Percentiles rank a stretch among this genome's conserved stretches.
Evolutionary conservation across 2,888 invertebrate genomes (phyloP).

Genomic region (Dinocampus coccinellae): DNA sequence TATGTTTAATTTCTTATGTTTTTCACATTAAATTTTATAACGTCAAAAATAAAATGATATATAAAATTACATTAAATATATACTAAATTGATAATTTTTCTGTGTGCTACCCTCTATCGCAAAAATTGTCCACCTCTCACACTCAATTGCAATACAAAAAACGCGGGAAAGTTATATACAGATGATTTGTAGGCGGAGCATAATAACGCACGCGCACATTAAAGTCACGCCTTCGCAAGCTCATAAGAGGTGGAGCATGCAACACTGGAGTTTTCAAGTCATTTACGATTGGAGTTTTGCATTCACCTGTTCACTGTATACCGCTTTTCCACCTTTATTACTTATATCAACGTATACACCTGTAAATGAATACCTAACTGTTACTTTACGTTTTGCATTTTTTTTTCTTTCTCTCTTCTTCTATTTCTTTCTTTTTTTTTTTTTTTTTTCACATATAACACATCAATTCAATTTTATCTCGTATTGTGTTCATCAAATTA

Average conservation of each 20-base stretch:
- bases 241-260: constrained; percentile 62
- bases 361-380: constrained; percentile 9
- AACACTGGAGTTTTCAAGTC: constrained; percentile 51
- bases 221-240: constrained; percentile 64
- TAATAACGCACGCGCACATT: constrained; percentile 62
- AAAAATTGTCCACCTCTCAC: constrained; percentile 19
- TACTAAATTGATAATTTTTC: no score
- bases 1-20: no score
- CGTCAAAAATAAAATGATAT: background rate
- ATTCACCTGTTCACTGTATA: constrained; percentile 55
- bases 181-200: constrained; percentile 53
- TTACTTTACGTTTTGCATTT: background rate
- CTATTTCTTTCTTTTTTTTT: no score
- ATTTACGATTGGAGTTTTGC: constrained; percentile 63
- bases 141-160: constrained; percentile 29
- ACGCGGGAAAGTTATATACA: constrained; percentile 56
- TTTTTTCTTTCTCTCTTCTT: no score
- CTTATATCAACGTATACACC: constrained; percentile 22
- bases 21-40: no score
- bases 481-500: no score
- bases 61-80: no score
- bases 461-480: no score
- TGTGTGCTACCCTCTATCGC: background rate
- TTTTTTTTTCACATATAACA: no score
- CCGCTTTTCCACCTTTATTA: constrained; percentile 39